phyloP scores from a whole-genome alignment of 1,140 invertebrate species.

The Drosophila albomicans region DNA sequence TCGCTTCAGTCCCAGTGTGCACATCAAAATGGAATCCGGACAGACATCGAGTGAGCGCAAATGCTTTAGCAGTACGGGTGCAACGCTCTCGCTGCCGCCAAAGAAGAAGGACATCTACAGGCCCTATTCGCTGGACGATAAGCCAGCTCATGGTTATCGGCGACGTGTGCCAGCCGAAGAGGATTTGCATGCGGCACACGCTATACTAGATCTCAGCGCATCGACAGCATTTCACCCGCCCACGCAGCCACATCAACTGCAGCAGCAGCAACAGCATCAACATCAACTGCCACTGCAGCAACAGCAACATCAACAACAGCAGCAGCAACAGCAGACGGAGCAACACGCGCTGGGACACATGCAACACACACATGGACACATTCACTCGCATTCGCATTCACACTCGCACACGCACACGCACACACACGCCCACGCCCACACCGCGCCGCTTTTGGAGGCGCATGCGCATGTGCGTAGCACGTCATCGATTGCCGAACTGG shows the following conservation, averaged over 20 bases:
- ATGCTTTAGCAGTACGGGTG: constrained; percentile 93
- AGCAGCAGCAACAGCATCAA: constrained; percentile 75
- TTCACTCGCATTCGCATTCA: constrained; percentile 13
- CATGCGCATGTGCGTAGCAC: constrained; percentile 72
- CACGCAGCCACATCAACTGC: constrained; percentile 84
- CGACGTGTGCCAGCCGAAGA: constrained; percentile 90
- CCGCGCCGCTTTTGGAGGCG: constrained; percentile 52
- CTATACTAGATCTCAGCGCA: constrained; percentile 93
- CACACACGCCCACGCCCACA: constrained; percentile 58
- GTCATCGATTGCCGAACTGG: constrained; percentile 81
- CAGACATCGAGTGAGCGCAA: constrained; percentile 80
- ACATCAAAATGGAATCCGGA: constrained; percentile 70
- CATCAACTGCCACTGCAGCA: constrained; percentile 47
- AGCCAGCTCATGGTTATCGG: constrained; percentile 84
- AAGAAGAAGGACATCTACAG: constrained; percentile 95
- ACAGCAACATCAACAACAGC: constrained; percentile 50
- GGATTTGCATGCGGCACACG: constrained; percentile 93
- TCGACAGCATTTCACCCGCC: constrained; percentile 90
- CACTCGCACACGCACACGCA: constrained; percentile 37
- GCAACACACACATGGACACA: constrained; percentile 35
- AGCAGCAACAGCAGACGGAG: constrained; percentile 56
- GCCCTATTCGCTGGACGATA: constrained; percentile 92
- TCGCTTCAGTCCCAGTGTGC: constrained; percentile 53
- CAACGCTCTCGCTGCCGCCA: constrained; percentile 91
- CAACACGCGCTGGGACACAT: constrained; percentile 26